phyloP scores from a whole-genome alignment of 2,797 vertebrate species.

The Microcaecilia unicolor region DNA sequence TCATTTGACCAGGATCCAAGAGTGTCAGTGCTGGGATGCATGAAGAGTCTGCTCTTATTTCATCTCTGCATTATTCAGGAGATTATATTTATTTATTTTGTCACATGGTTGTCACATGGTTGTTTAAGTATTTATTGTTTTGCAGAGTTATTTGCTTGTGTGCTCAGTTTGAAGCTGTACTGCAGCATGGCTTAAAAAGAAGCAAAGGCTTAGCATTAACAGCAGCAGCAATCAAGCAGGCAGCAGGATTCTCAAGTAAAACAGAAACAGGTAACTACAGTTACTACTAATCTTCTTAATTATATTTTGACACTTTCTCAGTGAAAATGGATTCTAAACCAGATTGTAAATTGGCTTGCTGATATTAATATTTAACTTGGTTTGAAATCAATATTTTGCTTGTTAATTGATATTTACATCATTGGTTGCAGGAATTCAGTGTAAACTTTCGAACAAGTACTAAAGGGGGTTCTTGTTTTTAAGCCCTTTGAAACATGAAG shows the following conservation, averaged over 20 bases:
- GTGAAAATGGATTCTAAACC: no score
- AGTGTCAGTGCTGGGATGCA: no score
- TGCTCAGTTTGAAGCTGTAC: constrained; percentile 88
- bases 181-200: constrained; percentile 91
- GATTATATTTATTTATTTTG: background rate
- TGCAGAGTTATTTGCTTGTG: constrained; percentile 92
- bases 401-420: no score
- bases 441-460: no score
- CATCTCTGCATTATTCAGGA: background rate
- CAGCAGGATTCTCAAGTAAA: constrained; percentile 85
- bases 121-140: constrained; percentile 13
- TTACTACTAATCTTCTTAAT: constrained; percentile 7
- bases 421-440: no score
- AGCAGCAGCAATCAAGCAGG: constrained; percentile 89
- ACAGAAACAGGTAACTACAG: constrained; percentile 74
- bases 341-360: no score
- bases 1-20: no score
- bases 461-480: no score
- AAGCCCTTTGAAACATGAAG: no score
- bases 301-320: constrained; percentile 6
- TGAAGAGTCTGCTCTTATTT: background rate
- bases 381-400: no score
- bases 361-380: no score
- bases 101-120: background rate
- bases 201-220: constrained; percentile 84